Conservation (phyloP, 1,140 invertebrate species). For the Leptestheria dahalacensis region DNA sequence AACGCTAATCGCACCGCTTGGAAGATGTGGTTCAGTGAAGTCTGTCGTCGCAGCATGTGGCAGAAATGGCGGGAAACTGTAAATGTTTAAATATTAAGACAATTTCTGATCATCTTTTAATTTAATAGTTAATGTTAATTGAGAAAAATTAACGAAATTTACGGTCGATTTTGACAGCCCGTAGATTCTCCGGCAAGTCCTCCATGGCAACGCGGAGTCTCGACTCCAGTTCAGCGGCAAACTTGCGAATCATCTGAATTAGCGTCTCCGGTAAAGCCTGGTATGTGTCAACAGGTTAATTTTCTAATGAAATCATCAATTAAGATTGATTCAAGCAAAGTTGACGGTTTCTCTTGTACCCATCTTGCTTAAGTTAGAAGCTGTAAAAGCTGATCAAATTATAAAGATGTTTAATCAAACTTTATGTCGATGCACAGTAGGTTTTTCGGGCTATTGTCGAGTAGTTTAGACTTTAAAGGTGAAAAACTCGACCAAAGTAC, state of each 20-base stretch:
- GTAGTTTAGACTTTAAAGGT: too few relatives aligned
- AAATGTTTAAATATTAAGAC: slow-evolving; percentile 10
- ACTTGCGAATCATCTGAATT: slow-evolving; percentile 38
- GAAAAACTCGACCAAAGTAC: too few relatives aligned
- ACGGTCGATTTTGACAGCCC: slow-evolving; percentile 34
- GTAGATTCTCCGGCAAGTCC: slow-evolving; percentile 35
- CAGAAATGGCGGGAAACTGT: slow-evolving; percentile 34
- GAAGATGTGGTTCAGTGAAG: slow-evolving; percentile 42
- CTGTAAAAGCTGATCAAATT: too few relatives aligned
- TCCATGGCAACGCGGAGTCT: slow-evolving; percentile 35
- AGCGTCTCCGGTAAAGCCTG: slow-evolving; percentile 29
- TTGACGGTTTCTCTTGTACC: too few relatives aligned
- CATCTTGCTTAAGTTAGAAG: too few relatives aligned
- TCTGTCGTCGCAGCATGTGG: slow-evolving; percentile 39
- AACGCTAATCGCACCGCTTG: slow-evolving; percentile 41
- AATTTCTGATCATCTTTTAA: neutral
- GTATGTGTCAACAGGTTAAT: neutral
- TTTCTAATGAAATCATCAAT: too few relatives aligned
- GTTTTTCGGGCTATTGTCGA: too few relatives aligned
- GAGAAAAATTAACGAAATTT: slow-evolving; percentile 21
- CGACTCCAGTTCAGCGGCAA: slow-evolving; percentile 38
- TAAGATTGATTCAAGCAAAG: too few relatives aligned
- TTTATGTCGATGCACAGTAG: too few relatives aligned
- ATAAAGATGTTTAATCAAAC: too few relatives aligned
- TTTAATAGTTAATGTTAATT: too few relatives aligned